Base-by-base conservation (phyloP, 2,888 invertebrate genomes). In the Nudaria mundana region DNA sequence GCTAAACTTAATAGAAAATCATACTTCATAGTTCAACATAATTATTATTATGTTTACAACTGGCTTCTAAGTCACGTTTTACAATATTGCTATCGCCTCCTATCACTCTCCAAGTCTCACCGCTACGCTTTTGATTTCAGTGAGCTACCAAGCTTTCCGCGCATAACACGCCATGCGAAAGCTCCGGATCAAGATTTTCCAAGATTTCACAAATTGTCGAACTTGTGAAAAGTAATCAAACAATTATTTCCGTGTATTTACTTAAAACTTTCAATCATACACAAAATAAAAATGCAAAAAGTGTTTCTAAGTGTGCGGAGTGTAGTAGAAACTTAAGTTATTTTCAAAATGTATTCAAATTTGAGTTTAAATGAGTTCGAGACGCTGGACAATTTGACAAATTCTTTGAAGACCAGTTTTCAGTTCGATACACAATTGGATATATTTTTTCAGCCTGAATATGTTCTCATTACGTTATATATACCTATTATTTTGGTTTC, bases 401-500 rank as follows among this genome's bases (percentile, higher is more conserved):
- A 25, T 14, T 25, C 39, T 16, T 31, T 75, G 1, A 77, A 76
- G 39, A 67, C 52, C 0, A 63, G 67, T 5, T 61, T 77, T n/a
- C 66, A 64, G 28, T 74, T 81, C 5, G 78, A 65, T 1, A 39
- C 71, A 0, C 79, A 81, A 22, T 38, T 86, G 33, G 83, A 86
- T 50, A 81, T 85, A 57, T 68, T 85, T 14, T 87, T 83, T 39
- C 81, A 83, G 26, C 86, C 87, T 0, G 85, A 87, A 37, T 63
- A 66, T 25, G 80, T 91, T 8, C 77, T 93, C 24, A 92, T 93
- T 39, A 87, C 87, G 0, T 76, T 93, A 12, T 94, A 94, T 54
- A 88, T 92, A 39, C 92, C 92, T 0, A 85, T 93, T 3, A 92
- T 93, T 43, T 56, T 92, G 10, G 59, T 92, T 30, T 93, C 93